Evolutionary conservation across 1,140 invertebrate genomes (phyloP).

Genomic region (Listronotus bonariensis): DNA sequence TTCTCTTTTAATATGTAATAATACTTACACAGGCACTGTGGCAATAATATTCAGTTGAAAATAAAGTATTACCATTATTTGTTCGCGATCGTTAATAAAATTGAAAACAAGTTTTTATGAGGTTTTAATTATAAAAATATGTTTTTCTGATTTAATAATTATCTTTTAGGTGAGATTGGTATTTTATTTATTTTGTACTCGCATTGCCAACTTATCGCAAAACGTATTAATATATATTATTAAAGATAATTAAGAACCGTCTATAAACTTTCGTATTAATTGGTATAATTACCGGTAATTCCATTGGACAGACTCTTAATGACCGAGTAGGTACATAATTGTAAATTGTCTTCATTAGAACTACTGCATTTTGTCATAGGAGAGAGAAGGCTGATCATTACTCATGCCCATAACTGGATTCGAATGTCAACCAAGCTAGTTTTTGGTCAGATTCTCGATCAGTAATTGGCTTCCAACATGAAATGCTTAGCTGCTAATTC

Average conservation of each 20-base stretch:
- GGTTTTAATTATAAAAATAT: constrained; percentile 7
- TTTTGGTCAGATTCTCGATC: constrained; percentile 39
- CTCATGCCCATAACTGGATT: constrained; percentile 42
- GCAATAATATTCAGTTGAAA: too few relatives aligned
- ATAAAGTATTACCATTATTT: too few relatives aligned
- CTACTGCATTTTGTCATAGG: constrained; percentile 44
- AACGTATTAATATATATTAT: constrained; percentile 36
- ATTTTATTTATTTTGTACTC: constrained; percentile 33
- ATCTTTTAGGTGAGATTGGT: constrained; percentile 27
- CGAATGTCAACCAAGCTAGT: constrained; percentile 34
- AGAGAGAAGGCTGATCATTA: constrained; percentile 37
- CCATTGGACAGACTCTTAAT: constrained; percentile 38
- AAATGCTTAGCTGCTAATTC: constrained; percentile 39
- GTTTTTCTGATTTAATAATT: constrained; percentile 15
- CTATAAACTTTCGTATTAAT: constrained; percentile 46
- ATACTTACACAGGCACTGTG: too few relatives aligned
- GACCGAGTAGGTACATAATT: constrained; percentile 41
- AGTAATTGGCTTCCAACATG: constrained; percentile 40
- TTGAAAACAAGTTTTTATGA: neutral
- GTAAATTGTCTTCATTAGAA: constrained; percentile 45
- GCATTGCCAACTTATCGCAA: constrained; percentile 21
- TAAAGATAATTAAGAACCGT: constrained; percentile 40
- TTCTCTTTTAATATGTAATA: too few relatives aligned
- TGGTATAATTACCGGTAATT: constrained; percentile 45
- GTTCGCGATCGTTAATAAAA: neutral